phyloP scores from a whole-genome alignment of 2,797 vertebrate species.

The Acipenser oxyrinchus region DNA sequence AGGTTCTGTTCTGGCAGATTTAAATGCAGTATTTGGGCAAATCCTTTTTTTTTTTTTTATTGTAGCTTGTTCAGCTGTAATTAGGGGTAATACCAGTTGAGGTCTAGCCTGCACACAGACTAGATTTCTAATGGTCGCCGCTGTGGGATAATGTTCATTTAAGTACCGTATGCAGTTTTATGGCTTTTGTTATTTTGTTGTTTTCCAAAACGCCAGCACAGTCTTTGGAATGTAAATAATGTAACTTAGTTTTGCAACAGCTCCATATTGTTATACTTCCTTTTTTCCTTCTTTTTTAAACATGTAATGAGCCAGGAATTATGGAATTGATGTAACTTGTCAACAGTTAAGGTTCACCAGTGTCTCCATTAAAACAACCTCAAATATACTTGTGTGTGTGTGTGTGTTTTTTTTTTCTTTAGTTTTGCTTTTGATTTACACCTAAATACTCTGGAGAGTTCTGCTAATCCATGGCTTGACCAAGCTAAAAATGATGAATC shows the following conservation, averaged over 20 bases:
- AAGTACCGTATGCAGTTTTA: conserved; percentile 43
- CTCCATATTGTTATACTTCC: conserved; percentile 50
- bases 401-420: too few relatives aligned
- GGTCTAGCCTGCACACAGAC: conserved; percentile 5
- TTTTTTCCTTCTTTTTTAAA: conserved; percentile 50
- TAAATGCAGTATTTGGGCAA: neutral
- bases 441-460: too few relatives aligned
- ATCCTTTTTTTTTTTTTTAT: conserved; percentile 11
- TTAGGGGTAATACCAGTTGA: conserved; percentile 11
- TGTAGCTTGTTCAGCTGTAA: conserved; percentile 15
- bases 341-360: conserved; percentile 51
- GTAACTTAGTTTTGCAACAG: conserved; percentile 53
- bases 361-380: conserved; percentile 62
- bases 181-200: conserved; percentile 54
- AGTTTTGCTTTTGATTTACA: too few relatives aligned
- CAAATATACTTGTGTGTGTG: conserved; percentile 34
- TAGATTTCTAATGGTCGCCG: conserved; percentile 56
- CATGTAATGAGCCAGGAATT: conserved; percentile 42
- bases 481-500: too few relatives aligned
- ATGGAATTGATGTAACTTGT: conserved; percentile 51
- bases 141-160: conserved; percentile 57
- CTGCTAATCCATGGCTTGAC: too few relatives aligned
- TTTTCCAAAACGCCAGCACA: conserved; percentile 40
- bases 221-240: conserved; percentile 68
- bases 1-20: too few relatives aligned